phyloP scores from a whole-genome alignment of 1,140 invertebrate species.

The Drosophila quadrilineata region DNA sequence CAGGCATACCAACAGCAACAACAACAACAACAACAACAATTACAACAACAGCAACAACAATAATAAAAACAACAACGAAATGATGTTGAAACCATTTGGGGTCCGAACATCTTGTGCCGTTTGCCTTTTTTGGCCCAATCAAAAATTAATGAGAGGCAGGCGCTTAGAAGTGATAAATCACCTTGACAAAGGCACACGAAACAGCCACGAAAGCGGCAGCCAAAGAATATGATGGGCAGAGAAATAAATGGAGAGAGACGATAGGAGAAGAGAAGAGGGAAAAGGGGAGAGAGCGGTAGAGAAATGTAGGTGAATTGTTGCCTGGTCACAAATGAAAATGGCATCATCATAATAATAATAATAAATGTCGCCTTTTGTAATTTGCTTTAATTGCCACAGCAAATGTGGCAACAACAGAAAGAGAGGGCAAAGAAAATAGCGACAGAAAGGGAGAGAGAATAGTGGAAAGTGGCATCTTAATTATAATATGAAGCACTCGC shows the following conservation, averaged over 20 bases:
- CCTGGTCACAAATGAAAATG: conserved; percentile 44
- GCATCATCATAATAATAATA: conserved; percentile 53
- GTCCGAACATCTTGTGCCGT: conserved; percentile 53
- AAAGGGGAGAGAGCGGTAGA: not conserved
- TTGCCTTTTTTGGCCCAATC: conserved; percentile 75
- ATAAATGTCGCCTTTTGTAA: conserved; percentile 71
- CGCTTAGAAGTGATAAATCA: conserved; percentile 79
- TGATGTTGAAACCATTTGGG: conserved; percentile 30
- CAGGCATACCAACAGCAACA: not conserved
- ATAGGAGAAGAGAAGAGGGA: not conserved
- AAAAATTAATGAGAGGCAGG: conserved; percentile 78
- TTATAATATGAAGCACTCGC: conserved; percentile 35
- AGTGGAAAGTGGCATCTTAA: conserved; percentile 24
- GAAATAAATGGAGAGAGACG: not conserved
- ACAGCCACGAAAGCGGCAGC: conserved; percentile 1
- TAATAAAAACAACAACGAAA: conserved; percentile 22
- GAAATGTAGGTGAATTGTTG: not conserved
- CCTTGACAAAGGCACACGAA: conserved; percentile 67
- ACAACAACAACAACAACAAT: not conserved
- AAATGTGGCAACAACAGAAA: conserved; percentile 21
- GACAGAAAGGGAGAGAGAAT: not conserved
- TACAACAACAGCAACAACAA: conserved; percentile 1
- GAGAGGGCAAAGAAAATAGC: not conserved
- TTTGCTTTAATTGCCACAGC: conserved; percentile 65
- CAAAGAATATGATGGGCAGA: not conserved